Evolutionary conservation across 1,140 invertebrate genomes (phyloP).

Genomic region (Caenorhabditis briggsae): DNA sequence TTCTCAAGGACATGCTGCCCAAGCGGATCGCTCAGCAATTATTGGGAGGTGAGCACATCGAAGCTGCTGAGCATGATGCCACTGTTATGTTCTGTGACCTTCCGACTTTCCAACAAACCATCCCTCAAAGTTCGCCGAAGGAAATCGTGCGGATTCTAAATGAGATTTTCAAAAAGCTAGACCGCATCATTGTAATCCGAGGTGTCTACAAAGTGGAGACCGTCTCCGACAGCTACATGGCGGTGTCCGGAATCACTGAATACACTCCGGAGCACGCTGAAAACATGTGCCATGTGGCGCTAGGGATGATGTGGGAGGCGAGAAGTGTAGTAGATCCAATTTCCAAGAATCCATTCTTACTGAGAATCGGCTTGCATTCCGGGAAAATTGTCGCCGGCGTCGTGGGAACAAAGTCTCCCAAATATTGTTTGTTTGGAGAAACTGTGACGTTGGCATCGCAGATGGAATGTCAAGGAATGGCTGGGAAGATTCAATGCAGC

Average conservation of each 20-base stretch:
- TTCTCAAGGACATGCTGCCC: constrained; percentile 73
- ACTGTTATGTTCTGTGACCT: constrained; percentile 74
- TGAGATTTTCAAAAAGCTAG: constrained; percentile 94
- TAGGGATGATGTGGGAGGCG: constrained; percentile 81
- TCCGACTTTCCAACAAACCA: constrained; percentile 72
- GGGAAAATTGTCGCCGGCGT: constrained; percentile 79
- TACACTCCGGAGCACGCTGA: constrained; percentile 89
- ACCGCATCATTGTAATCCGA: constrained; percentile 79
- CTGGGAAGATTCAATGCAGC: constrained; percentile 74
- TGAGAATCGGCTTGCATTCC: constrained; percentile 74
- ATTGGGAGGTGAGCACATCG: constrained; percentile 72
- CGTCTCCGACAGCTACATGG: constrained; percentile 99
- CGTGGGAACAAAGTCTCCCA: constrained; percentile 80
- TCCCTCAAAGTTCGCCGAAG: constrained; percentile 71
- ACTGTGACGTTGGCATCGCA: constrained; percentile 81
- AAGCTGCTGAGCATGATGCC: constrained; percentile 71
- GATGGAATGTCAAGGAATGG: constrained; percentile 75
- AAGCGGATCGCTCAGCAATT: constrained; percentile 72
- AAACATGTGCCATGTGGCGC: constrained; percentile 90
- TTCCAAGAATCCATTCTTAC: constrained; percentile 66
- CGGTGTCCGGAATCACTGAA: constrained; percentile 94
- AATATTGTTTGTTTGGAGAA: constrained; percentile 85
- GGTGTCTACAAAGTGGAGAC: constrained; percentile 88
- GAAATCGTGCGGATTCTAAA: constrained; percentile 92
- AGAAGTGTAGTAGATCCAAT: constrained; percentile 72